These are phyloP conservation scores for Spilarctia lutea DNA, from an alignment of 2,888 invertebrate genomes.

Conservation along the genomic window DNA sequence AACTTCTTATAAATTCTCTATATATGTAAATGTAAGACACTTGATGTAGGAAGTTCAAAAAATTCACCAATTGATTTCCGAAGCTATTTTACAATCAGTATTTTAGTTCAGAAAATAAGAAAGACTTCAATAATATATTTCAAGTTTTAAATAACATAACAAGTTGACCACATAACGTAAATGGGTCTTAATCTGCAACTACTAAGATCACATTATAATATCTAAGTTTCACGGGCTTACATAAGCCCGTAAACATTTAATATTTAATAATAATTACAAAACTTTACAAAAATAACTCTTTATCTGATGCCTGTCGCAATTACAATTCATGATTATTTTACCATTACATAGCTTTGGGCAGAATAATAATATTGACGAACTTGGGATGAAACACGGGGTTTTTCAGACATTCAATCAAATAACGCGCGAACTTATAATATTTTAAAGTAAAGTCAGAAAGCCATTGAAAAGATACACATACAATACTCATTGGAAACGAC, in stretches of 20 bases:
- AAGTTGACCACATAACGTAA: neutral
- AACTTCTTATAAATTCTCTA: slow-evolving; percentile 58
- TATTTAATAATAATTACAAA: too few relatives aligned
- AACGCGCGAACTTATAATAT: neutral
- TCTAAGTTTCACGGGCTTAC: neutral
- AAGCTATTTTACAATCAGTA: neutral
- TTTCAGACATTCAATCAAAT: neutral
- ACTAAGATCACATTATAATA: neutral
- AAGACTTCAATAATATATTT: neutral
- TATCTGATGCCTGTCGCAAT: neutral
- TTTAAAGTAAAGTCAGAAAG: neutral
- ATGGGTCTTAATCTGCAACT: neutral
- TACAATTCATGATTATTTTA: neutral
- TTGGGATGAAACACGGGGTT: neutral
- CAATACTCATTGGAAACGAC: slow-evolving; percentile 66
- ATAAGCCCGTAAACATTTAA: neutral
- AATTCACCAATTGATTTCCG: slow-evolving; percentile 8
- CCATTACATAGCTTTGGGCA: neutral
- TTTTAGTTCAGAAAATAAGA: neutral
- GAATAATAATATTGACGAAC: neutral
- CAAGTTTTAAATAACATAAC: too few relatives aligned
- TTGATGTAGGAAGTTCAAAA: slow-evolving; percentile 47
- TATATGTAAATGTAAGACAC: slow-evolving; percentile 70
- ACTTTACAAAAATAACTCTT: neutral
- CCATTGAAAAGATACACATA: neutral